Evolutionary conservation across 1,140 invertebrate species (phyloP).

Genomic region (Drosophila mauritiana): DNA sequence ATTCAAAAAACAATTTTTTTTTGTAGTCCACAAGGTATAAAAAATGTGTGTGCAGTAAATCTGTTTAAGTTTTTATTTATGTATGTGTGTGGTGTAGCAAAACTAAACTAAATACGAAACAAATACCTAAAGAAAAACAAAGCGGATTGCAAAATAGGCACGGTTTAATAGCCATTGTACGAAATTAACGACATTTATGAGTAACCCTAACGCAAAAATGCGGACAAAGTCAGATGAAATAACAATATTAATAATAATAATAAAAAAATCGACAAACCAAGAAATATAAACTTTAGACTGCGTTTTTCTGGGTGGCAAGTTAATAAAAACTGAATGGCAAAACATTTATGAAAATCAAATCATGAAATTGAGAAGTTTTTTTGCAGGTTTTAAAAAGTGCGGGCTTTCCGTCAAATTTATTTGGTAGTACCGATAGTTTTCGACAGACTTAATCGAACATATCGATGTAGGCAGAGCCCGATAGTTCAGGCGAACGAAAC

Average conservation of each 20-base stretch:
- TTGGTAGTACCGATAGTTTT: too few species aligned
- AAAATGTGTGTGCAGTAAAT: slow-evolving; percentile 79
- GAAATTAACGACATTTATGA: slow-evolving; percentile 46
- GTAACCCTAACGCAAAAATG: slow-evolving; percentile 48
- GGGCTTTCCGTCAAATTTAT: too few species aligned
- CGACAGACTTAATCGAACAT: neutral
- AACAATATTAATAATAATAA: slow-evolving; percentile 46
- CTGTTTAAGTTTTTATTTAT: slow-evolving; percentile 82
- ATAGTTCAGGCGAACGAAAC: too few species aligned
- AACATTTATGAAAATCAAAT: too few species aligned
- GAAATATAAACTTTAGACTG: slow-evolving; percentile 17
- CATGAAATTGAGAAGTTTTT: too few species aligned
- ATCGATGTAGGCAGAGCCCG: too few species aligned
- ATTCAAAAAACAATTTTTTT: slow-evolving; percentile 57
- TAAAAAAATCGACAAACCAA: slow-evolving; percentile 25
- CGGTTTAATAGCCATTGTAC: slow-evolving; percentile 48
- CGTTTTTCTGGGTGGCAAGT: slow-evolving; percentile 2
- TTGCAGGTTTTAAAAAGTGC: too few species aligned
- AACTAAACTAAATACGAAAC: slow-evolving; percentile 55
- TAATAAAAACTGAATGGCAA: too few species aligned
- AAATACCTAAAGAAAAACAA: slow-evolving; percentile 31
- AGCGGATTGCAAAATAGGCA: slow-evolving; percentile 38
- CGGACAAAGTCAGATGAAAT: slow-evolving; percentile 52
- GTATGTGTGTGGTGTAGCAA: slow-evolving; percentile 68
- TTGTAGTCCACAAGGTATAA: slow-evolving; percentile 64